Evolutionary conservation across 2,797 vertebrate species (phyloP).

Genomic region (Luscinia megarhynchos): DNA sequence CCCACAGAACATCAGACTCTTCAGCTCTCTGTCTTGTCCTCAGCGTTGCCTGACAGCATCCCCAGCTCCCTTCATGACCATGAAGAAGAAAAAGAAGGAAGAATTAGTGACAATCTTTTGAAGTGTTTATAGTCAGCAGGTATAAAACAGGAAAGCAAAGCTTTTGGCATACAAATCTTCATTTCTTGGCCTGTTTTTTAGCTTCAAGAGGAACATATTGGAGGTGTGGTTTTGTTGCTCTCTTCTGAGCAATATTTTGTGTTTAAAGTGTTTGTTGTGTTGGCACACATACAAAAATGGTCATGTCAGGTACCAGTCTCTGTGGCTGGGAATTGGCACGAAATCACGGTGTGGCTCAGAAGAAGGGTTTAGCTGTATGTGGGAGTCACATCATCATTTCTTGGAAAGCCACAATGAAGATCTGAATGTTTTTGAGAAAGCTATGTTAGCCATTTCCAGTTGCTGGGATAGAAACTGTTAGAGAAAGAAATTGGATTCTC

Average conservation of each 20-base stretch:
- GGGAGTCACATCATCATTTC: conserved; percentile 26
- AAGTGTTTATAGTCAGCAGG: neutral
- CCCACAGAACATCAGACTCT: conserved; percentile 39
- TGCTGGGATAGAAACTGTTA: conserved; percentile 65
- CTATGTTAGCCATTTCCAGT: conserved; percentile 53
- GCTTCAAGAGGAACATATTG: conserved; percentile 34
- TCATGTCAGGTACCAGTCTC: neutral
- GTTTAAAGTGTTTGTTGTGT: conserved; percentile 13
- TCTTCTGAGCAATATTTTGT: conserved; percentile 37
- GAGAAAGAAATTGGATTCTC: conserved; percentile 67
- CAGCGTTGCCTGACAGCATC: conserved; percentile 60
- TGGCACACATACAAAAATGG: conserved; percentile 47
- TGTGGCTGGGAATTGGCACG: conserved; percentile 35
- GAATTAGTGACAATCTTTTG: neutral
- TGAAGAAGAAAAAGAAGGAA: conserved; percentile 40
- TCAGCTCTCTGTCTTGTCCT: conserved; percentile 43
- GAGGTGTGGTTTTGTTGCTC: conserved; percentile 20
- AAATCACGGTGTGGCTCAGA: conserved; percentile 5
- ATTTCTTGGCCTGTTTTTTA: conserved; percentile 37
- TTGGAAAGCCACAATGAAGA: conserved; percentile 47
- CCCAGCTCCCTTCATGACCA: conserved; percentile 26
- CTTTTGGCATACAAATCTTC: conserved; percentile 51
- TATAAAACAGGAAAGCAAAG: conserved; percentile 58
- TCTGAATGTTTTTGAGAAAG: conserved; percentile 52
- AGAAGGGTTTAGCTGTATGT: neutral